Conservation (phyloP, 2,888 invertebrate genomes). For the Itoplectis maculator region DNA sequence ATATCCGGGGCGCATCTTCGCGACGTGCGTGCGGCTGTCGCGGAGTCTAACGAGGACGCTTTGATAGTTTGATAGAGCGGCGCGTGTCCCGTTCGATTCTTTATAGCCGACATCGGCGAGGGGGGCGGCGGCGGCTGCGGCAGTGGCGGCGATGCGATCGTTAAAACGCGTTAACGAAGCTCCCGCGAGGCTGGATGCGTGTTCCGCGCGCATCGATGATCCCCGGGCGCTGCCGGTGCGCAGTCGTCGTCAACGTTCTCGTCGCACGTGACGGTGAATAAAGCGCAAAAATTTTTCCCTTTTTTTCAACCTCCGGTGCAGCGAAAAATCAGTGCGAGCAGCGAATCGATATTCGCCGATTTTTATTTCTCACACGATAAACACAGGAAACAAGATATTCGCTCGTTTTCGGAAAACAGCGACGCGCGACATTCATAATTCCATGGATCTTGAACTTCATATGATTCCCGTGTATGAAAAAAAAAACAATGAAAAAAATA, state of each 20-base stretch:
- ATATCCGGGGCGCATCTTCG: constrained; percentile 23
- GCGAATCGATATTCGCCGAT: not conserved
- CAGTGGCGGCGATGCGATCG: constrained; percentile 11
- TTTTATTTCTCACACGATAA: too few species aligned
- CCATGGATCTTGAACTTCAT: too few species aligned
- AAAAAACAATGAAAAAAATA: too few species aligned
- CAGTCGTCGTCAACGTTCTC: constrained; percentile 8
- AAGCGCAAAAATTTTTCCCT: too few species aligned
- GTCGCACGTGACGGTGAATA: constrained; percentile 40
- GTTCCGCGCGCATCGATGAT: constrained; percentile 52
- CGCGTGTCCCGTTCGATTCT: constrained; percentile 39
- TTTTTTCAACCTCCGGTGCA: not conserved
- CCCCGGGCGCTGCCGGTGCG: constrained; percentile 3
- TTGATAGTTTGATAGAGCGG: constrained; percentile 27
- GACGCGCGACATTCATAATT: too few species aligned
- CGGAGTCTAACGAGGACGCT: constrained; percentile 2
- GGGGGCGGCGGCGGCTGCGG: not conserved
- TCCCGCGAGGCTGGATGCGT: constrained; percentile 39
- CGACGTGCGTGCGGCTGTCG: constrained; percentile 6
- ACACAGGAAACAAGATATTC: not conserved
- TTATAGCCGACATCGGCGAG: constrained; percentile 10
- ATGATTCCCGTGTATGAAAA: too few species aligned
- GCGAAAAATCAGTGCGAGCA: not conserved
- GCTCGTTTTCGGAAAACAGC: not conserved
- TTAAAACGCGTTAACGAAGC: constrained; percentile 53